Percentiles rank a stretch among this genome's conserved stretches.
These are phyloP conservation scores for Leptinotarsa lineolata DNA, from an alignment of 1,140 invertebrate species.

Conservation along the genomic window DNA sequence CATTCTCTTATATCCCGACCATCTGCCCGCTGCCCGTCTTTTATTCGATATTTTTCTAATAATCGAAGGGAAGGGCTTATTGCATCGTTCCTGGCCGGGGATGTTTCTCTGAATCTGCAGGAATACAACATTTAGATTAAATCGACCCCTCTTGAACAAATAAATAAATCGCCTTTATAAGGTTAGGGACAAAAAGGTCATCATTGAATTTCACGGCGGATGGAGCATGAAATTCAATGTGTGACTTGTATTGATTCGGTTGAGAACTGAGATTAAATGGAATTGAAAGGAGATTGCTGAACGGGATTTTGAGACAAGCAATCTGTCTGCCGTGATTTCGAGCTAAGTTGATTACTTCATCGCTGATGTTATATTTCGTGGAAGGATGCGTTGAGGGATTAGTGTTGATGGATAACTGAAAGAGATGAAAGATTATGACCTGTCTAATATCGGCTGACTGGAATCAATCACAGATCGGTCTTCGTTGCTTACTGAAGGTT, in stretches of 20 bases:
- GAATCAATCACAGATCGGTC: too few species aligned
- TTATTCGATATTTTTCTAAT: neutral
- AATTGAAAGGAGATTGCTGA: neutral
- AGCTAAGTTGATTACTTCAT: neutral
- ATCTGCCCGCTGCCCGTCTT: neutral
- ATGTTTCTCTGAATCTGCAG: neutral
- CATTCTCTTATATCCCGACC: neutral
- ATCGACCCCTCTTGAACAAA: constrained; percentile 5
- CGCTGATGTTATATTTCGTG: neutral
- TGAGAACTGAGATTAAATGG: constrained; percentile 8
- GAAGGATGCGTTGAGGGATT: neutral
- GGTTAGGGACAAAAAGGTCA: constrained; percentile 5
- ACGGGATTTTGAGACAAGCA: neutral
- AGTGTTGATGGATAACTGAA: neutral
- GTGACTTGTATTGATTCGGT: constrained; percentile 24
- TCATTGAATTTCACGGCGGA: constrained; percentile 26
- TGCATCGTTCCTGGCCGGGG: neutral
- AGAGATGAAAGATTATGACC: neutral
- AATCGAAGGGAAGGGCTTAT: neutral
- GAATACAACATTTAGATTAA: neutral
- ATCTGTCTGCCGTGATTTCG: neutral
- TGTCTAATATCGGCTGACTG: too few species aligned
- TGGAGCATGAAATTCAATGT: constrained; percentile 24
- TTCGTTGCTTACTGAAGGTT: too few species aligned
- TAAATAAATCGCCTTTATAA: constrained; percentile 22